phyloP scores from a whole-genome alignment of 2,888 invertebrate genomes.

The Polymixis lichenea region DNA sequence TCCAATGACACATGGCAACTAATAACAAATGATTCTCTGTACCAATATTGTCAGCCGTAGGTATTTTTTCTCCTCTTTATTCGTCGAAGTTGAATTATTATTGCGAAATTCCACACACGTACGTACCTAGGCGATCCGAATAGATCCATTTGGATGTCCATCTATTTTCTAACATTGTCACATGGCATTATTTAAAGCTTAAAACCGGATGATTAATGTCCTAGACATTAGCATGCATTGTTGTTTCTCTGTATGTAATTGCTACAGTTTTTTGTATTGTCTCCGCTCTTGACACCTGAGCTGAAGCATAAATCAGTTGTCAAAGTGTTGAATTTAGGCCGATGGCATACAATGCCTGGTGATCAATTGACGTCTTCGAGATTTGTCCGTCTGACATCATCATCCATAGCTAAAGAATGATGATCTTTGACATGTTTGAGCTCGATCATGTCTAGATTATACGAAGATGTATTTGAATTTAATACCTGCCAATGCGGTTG shows the following conservation, averaged over 20 bases:
- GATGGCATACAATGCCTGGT: slow-evolving; percentile 79
- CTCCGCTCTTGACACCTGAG: slow-evolving; percentile 86
- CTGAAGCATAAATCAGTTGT: slow-evolving; percentile 87
- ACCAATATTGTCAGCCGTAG: slow-evolving; percentile 74
- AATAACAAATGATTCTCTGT: slow-evolving; percentile 76
- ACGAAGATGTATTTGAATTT: slow-evolving; percentile 69
- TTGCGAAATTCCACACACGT: slow-evolving; percentile 69
- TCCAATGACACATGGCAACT: slow-evolving; percentile 68
- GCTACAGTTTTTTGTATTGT: slow-evolving; percentile 81
- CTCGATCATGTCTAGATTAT: slow-evolving; percentile 76
- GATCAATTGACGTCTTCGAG: slow-evolving; percentile 82
- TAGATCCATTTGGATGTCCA: slow-evolving; percentile 74
- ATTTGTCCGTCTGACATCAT: slow-evolving; percentile 81
- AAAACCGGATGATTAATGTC: slow-evolving; percentile 83
- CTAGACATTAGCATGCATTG: slow-evolving; percentile 78
- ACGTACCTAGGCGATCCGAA: slow-evolving; percentile 70
- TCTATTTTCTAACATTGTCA: slow-evolving; percentile 75
- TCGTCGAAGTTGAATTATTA: slow-evolving; percentile 72
- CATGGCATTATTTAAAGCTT: slow-evolving; percentile 77
- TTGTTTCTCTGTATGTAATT: slow-evolving; percentile 81
- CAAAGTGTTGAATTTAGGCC: slow-evolving; percentile 82
- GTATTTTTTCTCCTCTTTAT: slow-evolving; percentile 70
- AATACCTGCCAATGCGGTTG: slow-evolving; percentile 67
- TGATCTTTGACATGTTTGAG: slow-evolving; percentile 77
- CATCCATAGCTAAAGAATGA: slow-evolving; percentile 74